Conservation (phyloP, 2,888 invertebrate genomes). For the Andrena bicolor region DNA sequence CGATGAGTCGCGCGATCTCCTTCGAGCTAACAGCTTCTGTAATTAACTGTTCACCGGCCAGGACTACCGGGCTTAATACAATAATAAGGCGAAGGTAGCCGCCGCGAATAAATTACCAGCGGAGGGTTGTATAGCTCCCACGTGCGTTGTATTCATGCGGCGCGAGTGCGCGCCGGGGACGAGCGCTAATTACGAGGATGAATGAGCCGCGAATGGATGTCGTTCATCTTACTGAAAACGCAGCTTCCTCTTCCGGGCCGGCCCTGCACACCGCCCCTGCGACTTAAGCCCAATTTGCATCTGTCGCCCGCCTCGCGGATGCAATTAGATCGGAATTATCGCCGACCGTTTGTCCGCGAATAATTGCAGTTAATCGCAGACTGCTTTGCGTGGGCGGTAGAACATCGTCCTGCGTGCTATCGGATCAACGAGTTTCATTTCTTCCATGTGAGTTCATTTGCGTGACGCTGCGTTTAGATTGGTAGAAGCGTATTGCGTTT, state of each 20-base stretch:
- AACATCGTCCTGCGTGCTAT: neutral
- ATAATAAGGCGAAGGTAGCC: constrained; percentile 78
- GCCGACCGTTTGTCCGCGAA: constrained; percentile 56
- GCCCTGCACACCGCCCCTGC: constrained; percentile 14
- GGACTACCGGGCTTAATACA: constrained; percentile 74
- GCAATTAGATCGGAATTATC: constrained; percentile 66
- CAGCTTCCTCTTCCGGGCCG: constrained; percentile 67
- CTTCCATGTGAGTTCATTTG: neutral
- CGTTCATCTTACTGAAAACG: constrained; percentile 73
- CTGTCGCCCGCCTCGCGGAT: constrained; percentile 59
- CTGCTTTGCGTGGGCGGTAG: constrained; percentile 31
- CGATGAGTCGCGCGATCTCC: constrained; percentile 29
- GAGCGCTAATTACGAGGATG: constrained; percentile 78
- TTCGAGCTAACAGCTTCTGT: constrained; percentile 40
- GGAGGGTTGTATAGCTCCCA: constrained; percentile 73
- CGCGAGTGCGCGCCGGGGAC: constrained; percentile 69
- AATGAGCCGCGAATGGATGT: constrained; percentile 77
- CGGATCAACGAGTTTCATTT: constrained; percentile 9
- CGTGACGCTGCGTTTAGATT: neutral
- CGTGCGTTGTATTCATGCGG: constrained; percentile 77
- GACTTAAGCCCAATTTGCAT: constrained; percentile 70
- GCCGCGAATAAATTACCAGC: constrained; percentile 76
- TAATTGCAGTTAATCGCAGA: constrained; percentile 62
- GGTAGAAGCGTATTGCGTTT: neutral
- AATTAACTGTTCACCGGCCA: constrained; percentile 72